Conservation (phyloP, 2,888 invertebrate genomes). For the Heliconius ismenius region DNA sequence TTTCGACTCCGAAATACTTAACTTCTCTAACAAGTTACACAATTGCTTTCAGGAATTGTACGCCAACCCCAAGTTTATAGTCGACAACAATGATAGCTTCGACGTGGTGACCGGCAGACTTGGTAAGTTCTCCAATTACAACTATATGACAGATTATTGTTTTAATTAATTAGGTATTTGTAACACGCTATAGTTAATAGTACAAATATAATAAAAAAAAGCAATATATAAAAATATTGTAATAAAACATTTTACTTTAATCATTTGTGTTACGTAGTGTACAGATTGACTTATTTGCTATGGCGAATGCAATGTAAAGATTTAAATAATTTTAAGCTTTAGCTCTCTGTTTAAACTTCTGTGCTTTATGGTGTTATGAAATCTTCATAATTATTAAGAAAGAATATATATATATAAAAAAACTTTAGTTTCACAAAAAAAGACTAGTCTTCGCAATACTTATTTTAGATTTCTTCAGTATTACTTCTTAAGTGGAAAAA, state of each 20-base stretch:
- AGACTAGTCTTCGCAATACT: too few relatives aligned
- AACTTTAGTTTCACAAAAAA: too few relatives aligned
- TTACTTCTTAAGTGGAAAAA: background rate
- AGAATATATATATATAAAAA: background rate
- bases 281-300: background rate
- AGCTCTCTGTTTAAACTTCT: background rate
- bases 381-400: background rate
- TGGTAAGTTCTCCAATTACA: conserved; percentile 82
- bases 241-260: background rate
- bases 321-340: background rate
- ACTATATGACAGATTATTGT: background rate
- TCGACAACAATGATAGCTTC: conserved; percentile 89
- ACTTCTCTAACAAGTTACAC: conserved; percentile 36
- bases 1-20: background rate
- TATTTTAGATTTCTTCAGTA: too few relatives aligned
- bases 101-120: conserved; percentile 94
- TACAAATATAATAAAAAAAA: too few relatives aligned
- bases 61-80: conserved; percentile 89
- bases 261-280: background rate
- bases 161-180: background rate
- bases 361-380: background rate
- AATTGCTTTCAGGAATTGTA: conserved; percentile 86
- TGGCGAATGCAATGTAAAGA: background rate
- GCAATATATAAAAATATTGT: too few relatives aligned
- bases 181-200: background rate